phyloP scores from a whole-genome alignment of 2,888 invertebrate species.

The Chrysolina oricalcia region DNA sequence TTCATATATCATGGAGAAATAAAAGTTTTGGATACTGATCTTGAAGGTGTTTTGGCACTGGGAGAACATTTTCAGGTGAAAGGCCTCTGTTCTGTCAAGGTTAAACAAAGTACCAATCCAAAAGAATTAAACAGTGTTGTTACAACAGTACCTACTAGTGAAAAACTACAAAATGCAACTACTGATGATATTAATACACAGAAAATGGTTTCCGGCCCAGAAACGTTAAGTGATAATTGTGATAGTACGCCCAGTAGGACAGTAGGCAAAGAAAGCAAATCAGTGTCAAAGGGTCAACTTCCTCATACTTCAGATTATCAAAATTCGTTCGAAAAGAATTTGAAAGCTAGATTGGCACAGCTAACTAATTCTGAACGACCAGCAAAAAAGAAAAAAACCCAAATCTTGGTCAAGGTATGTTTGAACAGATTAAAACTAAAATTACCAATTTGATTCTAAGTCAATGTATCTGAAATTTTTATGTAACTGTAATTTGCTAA shows the following conservation, averaged over 20 bases:
- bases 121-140: background rate
- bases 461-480: too few relatives aligned
- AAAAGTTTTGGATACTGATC: slow-evolving; percentile 70
- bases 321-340: background rate
- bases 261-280: background rate
- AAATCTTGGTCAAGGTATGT: background rate
- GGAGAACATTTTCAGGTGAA: slow-evolving; percentile 72
- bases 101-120: slow-evolving; percentile 43
- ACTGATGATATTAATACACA: background rate
- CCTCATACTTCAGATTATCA: background rate
- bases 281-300: background rate
- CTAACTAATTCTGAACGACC: background rate
- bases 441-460: too few relatives aligned
- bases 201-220: background rate
- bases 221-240: background rate
- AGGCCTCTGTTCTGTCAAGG: slow-evolving; percentile 63
- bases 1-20: slow-evolving; percentile 74
- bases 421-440: background rate
- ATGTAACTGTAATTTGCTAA: too few relatives aligned
- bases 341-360: background rate
- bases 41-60: slow-evolving; percentile 69
- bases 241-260: background rate
- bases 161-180: background rate
- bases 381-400: slow-evolving; percentile 8
- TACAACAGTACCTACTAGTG: background rate